Evolutionary conservation across 2,888 invertebrate genomes (phyloP), one percentile per base, ranked within the genome.

Genomic region (Drosophila cyrtoloma): DNA sequence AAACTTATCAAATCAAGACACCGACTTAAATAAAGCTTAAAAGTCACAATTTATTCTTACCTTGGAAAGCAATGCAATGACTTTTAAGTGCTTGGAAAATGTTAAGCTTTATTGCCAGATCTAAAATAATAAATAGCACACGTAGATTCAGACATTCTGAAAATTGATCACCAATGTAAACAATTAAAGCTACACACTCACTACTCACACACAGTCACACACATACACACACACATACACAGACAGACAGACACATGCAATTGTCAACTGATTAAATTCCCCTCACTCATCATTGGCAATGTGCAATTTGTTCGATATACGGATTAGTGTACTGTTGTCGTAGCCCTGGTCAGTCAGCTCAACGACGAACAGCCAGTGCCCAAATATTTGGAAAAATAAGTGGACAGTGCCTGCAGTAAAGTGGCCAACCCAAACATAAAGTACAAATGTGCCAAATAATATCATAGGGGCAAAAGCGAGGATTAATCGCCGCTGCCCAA

Each of bases 361-460:
- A 47, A 14, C 35, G 32, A 26, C 28, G 16, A 3, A 4, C 32
- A 59, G 33, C 26, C 14, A 44, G 26, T 10, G 26, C 5, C 33
- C 63, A 63, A 63, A 63, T 16, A 57, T 63, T 52, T 52, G 37
- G 6, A 10, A 30, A 53, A 22, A 26, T 26, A 47, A 9, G 10
- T 44, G 42, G 32, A 26, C 32, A 26, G 19, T 19, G 37, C 35
- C 22, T 53, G 30, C 39, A 35, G 39, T 35, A 44, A 32, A 32
- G 39, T 39, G n/a, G 39, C 52, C 56, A 35, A 44, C 58, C 56
- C 55, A 68, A 62, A 67, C 59, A 76, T 73, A 72, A 76, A 75
- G 68, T 85, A 75, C 81, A 85, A 85, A 86, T 83, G 88, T 83
- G 75, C 72, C 77, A 83, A 81, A 85, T 88, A 88, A 88, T 85